Base-by-base conservation (phyloP, 2,888 invertebrate genomes). In the Capitulum mitella region DNA sequence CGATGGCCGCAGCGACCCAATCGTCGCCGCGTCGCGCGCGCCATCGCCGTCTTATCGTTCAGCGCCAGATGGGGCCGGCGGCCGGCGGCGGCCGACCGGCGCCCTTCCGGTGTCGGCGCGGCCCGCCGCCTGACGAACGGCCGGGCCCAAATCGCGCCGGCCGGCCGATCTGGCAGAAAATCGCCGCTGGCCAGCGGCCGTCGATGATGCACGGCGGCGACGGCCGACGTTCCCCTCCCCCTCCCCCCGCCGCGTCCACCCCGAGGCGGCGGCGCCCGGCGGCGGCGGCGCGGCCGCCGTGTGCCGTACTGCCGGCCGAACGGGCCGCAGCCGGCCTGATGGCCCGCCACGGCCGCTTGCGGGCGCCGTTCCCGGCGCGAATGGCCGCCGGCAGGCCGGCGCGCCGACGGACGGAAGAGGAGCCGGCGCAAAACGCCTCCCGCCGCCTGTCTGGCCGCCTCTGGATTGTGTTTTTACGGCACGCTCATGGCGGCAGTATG, bases 161-260 rank as follows among this genome's bases (percentile, higher is more conserved):
- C 61, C n/a, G n/a, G 14, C n/a, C n/a, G 58, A 58, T 58, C n/a
- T 29, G 58, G 58, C 58, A n/a, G 61, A 61, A 61, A 61, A 61
- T 61, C 32, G 29, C 2, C 51, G 51, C 5, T 6, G 19, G 29
- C 61, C 32, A 14, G 14, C 3, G 26, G 54, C 6, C 22, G 54
- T 3, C 5, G 54, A 54, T 54, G 54, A n/a, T 5, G 54, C 26
- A 22, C 22, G 54, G 26, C n/a, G n/a, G 22, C 54, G 54, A n/a
- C 54, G 54, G 54, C n/a, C n/a, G n/a, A n/a, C n/a, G n/a, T n/a
- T n/a, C n/a, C n/a, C n/a, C n/a, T n/a, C n/a, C n/a, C n/a, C n/a
- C n/a, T 26, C 26, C 54, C 22, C 54, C n/a, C 43, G 43, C 43
- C 6, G 43, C 43, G 43, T n/a, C n/a, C n/a, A n/a, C n/a, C n/a